phyloP scores from a whole-genome alignment of 2,888 invertebrate genomes.

The Cacoxenus indagator region DNA sequence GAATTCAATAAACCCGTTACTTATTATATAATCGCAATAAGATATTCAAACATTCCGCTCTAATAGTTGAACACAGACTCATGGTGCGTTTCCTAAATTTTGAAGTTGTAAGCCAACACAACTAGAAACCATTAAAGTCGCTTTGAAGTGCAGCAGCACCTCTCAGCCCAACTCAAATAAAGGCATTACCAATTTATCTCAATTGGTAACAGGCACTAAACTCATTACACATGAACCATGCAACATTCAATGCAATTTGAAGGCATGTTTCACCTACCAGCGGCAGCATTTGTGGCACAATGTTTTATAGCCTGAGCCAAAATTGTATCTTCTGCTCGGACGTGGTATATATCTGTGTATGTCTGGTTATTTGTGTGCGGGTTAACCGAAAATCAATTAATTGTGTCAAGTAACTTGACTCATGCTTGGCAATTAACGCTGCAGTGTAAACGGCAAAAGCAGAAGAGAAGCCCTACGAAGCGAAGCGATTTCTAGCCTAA shows the following conservation, averaged over 20 bases:
- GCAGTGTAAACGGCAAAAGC: background rate
- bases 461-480: background rate
- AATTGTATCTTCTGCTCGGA: background rate
- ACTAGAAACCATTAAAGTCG: too few relatives aligned
- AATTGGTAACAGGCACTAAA: background rate
- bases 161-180: background rate
- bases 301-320: background rate
- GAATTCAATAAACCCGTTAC: too few relatives aligned
- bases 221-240: background rate
- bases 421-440: constrained; percentile 9
- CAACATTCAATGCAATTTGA: background rate
- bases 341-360: too few relatives aligned
- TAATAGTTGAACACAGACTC: too few relatives aligned
- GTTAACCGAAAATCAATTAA: constrained; percentile 19
- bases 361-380: background rate
- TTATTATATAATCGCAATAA: too few relatives aligned
- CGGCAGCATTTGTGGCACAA: background rate
- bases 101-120: too few relatives aligned
- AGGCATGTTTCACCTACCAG: background rate
- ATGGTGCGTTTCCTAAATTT: too few relatives aligned
- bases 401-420: constrained; percentile 18
- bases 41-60: too few relatives aligned
- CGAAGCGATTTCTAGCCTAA: background rate
- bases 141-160: too few relatives aligned
- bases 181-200: background rate